A percentile compares a stretch with the other conserved stretches of the same genome.
These are phyloP conservation scores for Karalla daura DNA, from an alignment of 2,797 vertebrate species.

Conservation along the genomic window DNA sequence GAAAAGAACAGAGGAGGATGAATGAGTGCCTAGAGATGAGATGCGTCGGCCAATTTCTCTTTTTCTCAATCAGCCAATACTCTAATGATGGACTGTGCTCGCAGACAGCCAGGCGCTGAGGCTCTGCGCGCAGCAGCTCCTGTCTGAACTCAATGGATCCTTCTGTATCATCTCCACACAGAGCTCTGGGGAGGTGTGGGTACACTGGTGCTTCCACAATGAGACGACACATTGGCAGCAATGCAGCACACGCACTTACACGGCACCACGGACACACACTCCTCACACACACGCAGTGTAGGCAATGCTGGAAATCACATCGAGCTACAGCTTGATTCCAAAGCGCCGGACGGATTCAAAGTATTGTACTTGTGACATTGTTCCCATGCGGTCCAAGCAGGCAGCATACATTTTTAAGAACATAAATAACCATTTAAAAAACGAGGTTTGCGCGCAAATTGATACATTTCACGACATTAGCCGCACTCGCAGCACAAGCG, in stretches of 20 bases:
- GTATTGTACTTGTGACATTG: background rate
- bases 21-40: conserved; percentile 4
- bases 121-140: conserved; percentile 45
- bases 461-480: background rate
- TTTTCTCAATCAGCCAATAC: conserved; percentile 39
- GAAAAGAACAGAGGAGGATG: background rate
- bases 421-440: conserved; percentile 7
- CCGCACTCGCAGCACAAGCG: background rate
- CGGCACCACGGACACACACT: conserved; percentile 29
- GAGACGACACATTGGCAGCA: conserved; percentile 57
- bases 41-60: conserved; percentile 20
- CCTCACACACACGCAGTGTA: conserved; percentile 21
- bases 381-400: conserved; percentile 10
- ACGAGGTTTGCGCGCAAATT: conserved; percentile 6
- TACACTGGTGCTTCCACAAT: conserved; percentile 70
- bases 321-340: conserved; percentile 23
- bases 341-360: conserved; percentile 7
- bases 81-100: conserved; percentile 16
- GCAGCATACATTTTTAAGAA: conserved; percentile 1
- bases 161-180: conserved; percentile 63
- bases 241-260: conserved; percentile 35
- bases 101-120: conserved; percentile 48
- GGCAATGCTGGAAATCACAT: conserved; percentile 16
- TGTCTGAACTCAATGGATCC: conserved; percentile 65
- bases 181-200: conserved; percentile 54